These are phyloP conservation scores for Chymomyza procnemis DNA, from an alignment of 2,888 invertebrate genomes.

Conservation along the genomic window DNA sequence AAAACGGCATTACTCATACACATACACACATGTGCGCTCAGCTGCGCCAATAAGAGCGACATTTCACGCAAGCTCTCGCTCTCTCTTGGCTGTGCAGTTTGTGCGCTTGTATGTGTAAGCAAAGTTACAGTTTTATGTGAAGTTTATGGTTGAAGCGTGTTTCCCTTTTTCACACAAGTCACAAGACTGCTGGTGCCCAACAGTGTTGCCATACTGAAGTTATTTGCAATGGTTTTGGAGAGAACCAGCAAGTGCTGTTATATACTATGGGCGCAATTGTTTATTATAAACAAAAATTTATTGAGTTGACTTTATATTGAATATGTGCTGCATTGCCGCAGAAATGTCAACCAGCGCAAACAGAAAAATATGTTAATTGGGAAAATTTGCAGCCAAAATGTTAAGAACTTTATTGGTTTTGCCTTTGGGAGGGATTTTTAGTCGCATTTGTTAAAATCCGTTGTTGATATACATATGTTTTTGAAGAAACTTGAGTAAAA, in stretches of 20 bases:
- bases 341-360: too few relatives aligned
- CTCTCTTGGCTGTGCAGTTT: neutral
- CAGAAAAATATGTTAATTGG: too few relatives aligned
- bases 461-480: too few relatives aligned
- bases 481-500: too few relatives aligned
- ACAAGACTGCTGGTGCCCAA: conserved; percentile 50
- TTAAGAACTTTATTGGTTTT: too few relatives aligned
- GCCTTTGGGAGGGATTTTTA: too few relatives aligned
- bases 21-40: conserved; percentile 12
- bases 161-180: conserved; percentile 55
- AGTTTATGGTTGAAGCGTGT: conserved; percentile 60
- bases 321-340: too few relatives aligned
- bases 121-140: conserved; percentile 51
- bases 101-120: conserved; percentile 19
- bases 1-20: conserved; percentile 68
- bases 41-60: conserved; percentile 2
- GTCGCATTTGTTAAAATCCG: too few relatives aligned
- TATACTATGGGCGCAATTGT: neutral
- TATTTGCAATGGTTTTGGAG: conserved; percentile 10
- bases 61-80: neutral
- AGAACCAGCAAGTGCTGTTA: neutral
- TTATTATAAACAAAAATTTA: conserved; percentile 11
- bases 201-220: conserved; percentile 58
- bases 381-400: too few relatives aligned
- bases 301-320: neutral